phyloP scores from a whole-genome alignment of 2,797 vertebrate genomes.

The Brachyalestes nurse region DNA sequence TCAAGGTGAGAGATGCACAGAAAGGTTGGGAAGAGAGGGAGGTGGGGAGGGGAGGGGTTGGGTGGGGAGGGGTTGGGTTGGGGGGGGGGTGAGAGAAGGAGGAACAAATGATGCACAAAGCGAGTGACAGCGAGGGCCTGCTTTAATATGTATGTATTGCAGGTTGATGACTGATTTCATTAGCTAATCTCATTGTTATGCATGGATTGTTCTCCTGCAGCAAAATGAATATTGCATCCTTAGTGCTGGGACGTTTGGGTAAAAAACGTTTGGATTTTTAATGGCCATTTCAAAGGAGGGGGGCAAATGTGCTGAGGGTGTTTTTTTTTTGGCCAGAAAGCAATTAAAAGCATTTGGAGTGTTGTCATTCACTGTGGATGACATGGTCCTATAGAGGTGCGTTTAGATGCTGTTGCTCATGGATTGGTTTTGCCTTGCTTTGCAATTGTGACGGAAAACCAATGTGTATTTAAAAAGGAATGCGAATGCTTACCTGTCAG shows the following conservation, averaged over 20 bases:
- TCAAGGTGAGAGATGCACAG: constrained; percentile 50
- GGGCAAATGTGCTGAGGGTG: constrained; percentile 41
- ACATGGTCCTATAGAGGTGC: constrained; percentile 35
- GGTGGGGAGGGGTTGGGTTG: constrained; percentile 61
- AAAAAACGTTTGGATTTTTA: constrained; percentile 74
- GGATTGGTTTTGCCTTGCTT: constrained; percentile 37
- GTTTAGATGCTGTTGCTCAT: constrained; percentile 26
- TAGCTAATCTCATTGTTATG: constrained; percentile 99
- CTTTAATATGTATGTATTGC: constrained; percentile 98
- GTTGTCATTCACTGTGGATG: constrained; percentile 45
- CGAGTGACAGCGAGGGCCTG: constrained; percentile 93
- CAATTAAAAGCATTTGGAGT: constrained; percentile 46
- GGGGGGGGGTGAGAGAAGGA: constrained; percentile 81
- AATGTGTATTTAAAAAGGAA: constrained; percentile 28
- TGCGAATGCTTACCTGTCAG: constrained; percentile 47
- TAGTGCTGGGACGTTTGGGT: constrained; percentile 67
- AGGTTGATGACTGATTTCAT: constrained; percentile 99
- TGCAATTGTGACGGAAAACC: constrained; percentile 38
- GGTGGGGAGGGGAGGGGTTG: not conserved
- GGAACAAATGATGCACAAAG: constrained; percentile 93
- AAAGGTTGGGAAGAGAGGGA: constrained; percentile 25
- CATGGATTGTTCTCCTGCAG: constrained; percentile 99
- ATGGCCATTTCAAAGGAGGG: constrained; percentile 46
- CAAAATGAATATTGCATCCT: constrained; percentile 99
- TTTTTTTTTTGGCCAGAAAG: constrained; percentile 32